A percentile compares a stretch with the other conserved stretches of the same genome.
These are phyloP conservation scores for Alligator sinensis DNA, from an alignment of 2,113 vertebrate species.

Conservation along the genomic window DNA sequence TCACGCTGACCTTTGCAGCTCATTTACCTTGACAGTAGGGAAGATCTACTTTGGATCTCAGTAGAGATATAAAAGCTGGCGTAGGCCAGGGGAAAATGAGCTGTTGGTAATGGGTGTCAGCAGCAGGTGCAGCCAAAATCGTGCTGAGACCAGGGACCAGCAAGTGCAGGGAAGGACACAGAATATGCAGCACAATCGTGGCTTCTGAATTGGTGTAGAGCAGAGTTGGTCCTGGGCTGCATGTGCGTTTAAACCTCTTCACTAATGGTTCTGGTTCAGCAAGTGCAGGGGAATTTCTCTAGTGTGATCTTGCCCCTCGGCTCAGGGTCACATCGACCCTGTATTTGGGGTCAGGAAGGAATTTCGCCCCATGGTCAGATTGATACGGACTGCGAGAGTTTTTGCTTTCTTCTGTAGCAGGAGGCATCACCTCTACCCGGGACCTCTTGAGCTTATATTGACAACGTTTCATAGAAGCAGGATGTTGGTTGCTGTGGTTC, in stretches of 20 bases:
- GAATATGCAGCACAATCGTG: neutral
- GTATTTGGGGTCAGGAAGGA: too few species aligned
- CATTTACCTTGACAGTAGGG: rapidly evolving
- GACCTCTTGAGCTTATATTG: too few species aligned
- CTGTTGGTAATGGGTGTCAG: neutral
- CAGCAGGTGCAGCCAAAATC: neutral
- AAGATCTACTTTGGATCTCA: neutral
- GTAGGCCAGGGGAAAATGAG: neutral
- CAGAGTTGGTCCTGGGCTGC: rapidly evolving
- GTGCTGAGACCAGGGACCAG: neutral
- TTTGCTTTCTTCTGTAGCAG: too few species aligned
- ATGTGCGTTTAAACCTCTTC: neutral
- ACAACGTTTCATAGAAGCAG: too few species aligned
- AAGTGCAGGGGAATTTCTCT: neutral
- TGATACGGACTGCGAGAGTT: too few species aligned
- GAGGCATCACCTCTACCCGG: too few species aligned
- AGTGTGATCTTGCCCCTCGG: rapidly evolving
- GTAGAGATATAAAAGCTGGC: neutral
- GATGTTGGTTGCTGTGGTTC: too few species aligned
- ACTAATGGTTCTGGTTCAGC: neutral
- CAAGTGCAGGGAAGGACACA: neutral
- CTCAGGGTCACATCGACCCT: too few species aligned
- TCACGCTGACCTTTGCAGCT: neutral
- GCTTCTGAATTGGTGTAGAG: neutral
- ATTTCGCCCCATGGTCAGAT: too few species aligned